phyloP scores from a whole-genome alignment of 2,888 invertebrate genomes.

The Sphaeridia pumilis region DNA sequence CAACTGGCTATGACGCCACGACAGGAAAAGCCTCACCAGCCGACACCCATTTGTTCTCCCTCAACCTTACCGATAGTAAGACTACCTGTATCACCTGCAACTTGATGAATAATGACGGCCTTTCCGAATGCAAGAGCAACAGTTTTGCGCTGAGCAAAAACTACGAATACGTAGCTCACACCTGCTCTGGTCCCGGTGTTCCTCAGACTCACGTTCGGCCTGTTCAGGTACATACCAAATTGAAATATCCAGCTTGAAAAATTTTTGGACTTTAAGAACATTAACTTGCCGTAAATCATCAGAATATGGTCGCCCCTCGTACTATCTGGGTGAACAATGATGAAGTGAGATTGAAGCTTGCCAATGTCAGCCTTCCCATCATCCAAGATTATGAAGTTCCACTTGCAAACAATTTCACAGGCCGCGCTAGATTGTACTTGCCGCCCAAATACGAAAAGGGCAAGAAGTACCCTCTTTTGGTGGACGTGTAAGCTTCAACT shows the following conservation, averaged over 20 bases:
- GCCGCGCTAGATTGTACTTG: constrained; percentile 60
- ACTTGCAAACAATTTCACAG: constrained; percentile 50
- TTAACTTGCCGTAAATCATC: too few relatives aligned
- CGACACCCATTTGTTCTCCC: constrained; percentile 66
- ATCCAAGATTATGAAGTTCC: constrained; percentile 41
- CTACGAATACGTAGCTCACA: constrained; percentile 56
- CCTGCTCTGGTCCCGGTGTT: constrained; percentile 71
- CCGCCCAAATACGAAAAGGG: constrained; percentile 58
- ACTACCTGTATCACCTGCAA: constrained; percentile 64
- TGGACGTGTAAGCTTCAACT: constrained; percentile 71
- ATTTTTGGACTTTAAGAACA: too few relatives aligned
- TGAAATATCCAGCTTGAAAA: too few relatives aligned
- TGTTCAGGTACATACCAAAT: constrained; percentile 45
- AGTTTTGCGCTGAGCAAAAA: constrained; percentile 55
- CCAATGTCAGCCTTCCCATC: constrained; percentile 42
- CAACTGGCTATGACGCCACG: constrained; percentile 44
- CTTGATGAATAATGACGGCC: constrained; percentile 44
- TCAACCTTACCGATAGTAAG: constrained; percentile 46
- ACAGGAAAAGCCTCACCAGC: constrained; percentile 56
- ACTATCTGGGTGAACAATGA: constrained; percentile 50
- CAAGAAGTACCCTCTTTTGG: constrained; percentile 68
- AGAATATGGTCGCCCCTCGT: neutral
- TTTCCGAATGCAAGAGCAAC: constrained; percentile 54
- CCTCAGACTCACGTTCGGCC: constrained; percentile 58
- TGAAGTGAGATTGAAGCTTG: constrained; percentile 21